Percentiles rank a stretch among this genome's conserved stretches.
phyloP scores from a whole-genome alignment of 2,113 vertebrate species.

The Ptyas mucosa region DNA sequence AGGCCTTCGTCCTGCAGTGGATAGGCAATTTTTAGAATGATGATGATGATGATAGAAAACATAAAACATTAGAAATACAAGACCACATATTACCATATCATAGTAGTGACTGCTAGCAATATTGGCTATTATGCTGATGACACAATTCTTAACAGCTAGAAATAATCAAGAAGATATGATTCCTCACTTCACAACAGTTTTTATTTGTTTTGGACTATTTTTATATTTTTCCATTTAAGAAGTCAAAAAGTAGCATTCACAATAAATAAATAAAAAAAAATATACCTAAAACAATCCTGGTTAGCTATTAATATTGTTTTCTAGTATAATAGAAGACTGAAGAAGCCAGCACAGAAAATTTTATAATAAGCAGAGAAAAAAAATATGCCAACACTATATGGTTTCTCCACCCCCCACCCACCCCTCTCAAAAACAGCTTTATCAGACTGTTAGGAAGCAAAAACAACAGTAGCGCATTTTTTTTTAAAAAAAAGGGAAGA shows the following conservation, averaged over 20 bases:
- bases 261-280: neutral
- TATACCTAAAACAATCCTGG: neutral
- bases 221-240: neutral
- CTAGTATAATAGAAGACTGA: neutral
- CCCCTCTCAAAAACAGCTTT: neutral
- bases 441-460: neutral
- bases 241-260: neutral
- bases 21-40: neutral
- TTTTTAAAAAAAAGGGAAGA: neutral
- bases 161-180: neutral
- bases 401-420: no score
- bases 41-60: neutral
- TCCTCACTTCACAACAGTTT: neutral
- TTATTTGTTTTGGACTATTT: neutral
- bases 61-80: neutral
- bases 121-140: rapidly evolving
- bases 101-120: neutral
- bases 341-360: neutral
- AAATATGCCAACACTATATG: neutral
- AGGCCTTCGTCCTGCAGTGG: neutral
- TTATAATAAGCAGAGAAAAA: neutral
- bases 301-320: neutral
- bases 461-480: neutral
- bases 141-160: slow-evolving; percentile 3
- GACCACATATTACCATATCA: neutral